These are phyloP conservation scores for Ceratosolen fusciceps DNA, from an alignment of 1,140 invertebrate species.

Conservation along the genomic window DNA sequence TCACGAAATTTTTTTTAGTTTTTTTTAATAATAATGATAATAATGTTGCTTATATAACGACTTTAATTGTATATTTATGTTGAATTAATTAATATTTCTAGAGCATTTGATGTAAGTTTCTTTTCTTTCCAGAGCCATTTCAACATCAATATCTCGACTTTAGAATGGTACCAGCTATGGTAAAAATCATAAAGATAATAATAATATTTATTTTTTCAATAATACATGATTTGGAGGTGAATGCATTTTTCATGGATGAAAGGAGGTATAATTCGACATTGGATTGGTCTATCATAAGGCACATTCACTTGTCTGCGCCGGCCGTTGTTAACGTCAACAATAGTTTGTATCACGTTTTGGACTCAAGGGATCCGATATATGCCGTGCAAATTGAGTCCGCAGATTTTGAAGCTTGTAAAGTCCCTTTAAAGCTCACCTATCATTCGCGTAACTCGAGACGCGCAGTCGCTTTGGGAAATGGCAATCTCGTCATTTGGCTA, in stretches of 20 bases:
- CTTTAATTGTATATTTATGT: too few species aligned
- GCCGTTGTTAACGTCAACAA: background rate
- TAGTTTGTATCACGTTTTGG: background rate
- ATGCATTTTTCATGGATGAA: background rate
- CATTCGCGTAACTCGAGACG: background rate
- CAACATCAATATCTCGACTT: too few species aligned
- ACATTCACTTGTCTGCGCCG: background rate
- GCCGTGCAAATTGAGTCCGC: background rate
- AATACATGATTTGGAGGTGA: background rate
- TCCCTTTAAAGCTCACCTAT: background rate
- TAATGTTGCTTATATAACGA: too few species aligned
- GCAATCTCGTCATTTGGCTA: conserved; percentile 28
- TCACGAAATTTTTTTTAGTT: too few species aligned
- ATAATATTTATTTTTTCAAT: background rate
- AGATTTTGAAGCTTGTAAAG: background rate
- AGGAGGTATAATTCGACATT: conserved; percentile 3
- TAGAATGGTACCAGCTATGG: background rate
- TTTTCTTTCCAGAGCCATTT: background rate
- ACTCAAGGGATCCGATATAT: background rate
- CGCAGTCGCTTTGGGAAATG: conserved; percentile 6
- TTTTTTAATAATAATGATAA: too few species aligned
- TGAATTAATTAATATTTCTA: too few species aligned
- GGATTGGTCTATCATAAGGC: conserved; percentile 13
- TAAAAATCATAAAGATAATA: background rate
- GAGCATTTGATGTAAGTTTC: background rate